A percentile compares a stretch with the other conserved stretches of the same genome.
Conservation (phyloP, 2,113 vertebrate genomes). For the Pristiophorus japonicus region DNA sequence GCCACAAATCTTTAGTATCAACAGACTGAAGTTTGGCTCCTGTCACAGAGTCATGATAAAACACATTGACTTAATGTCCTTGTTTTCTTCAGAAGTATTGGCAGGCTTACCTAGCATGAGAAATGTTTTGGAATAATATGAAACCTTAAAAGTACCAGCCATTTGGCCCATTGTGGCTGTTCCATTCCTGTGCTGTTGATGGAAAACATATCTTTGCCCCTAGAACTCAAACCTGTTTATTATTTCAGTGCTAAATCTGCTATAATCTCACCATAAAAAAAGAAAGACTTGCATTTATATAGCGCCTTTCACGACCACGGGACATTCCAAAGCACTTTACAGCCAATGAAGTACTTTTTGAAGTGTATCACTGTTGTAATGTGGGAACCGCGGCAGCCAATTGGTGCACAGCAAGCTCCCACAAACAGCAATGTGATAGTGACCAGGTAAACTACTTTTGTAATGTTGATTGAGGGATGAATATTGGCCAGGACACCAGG, state of each 20-base stretch:
- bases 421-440: too few species aligned
- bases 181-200: not conserved
- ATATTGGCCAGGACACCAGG: too few species aligned
- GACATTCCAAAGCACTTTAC: too few species aligned
- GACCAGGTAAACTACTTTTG: too few species aligned
- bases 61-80: not conserved
- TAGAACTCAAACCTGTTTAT: not conserved
- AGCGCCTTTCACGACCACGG: too few species aligned
- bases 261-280: not conserved
- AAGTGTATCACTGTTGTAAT: too few species aligned
- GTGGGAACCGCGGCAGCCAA: too few species aligned
- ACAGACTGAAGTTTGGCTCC: not conserved
- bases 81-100: not conserved
- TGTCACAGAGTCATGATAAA: not conserved
- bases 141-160: not conserved
- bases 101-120: not conserved
- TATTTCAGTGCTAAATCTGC: not conserved
- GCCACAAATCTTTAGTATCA: not conserved
- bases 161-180: not conserved
- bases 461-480: too few species aligned
- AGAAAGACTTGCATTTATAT: too few species aligned
- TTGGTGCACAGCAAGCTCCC: too few species aligned
- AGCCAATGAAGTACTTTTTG: too few species aligned
- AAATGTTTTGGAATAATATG: not conserved
- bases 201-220: not conserved